Percentiles rank a stretch among this genome's conserved stretches.
phyloP scores from a whole-genome alignment of 2,797 vertebrate species.

The Triplophysa bombifrons region DNA sequence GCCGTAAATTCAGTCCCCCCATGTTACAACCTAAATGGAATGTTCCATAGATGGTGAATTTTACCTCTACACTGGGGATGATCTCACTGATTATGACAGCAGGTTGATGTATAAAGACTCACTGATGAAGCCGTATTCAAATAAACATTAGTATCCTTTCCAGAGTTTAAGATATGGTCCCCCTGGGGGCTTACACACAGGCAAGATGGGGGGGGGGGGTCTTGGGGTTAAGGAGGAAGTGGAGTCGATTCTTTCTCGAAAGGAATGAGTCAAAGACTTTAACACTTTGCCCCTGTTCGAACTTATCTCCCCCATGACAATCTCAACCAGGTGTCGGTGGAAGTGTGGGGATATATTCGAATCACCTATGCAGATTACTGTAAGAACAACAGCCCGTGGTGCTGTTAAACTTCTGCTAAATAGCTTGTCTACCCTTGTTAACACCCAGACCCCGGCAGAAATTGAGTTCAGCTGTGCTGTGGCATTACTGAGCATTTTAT shows the following conservation, averaged over 20 bases:
- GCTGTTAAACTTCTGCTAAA: conserved; percentile 56
- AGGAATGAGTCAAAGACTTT: conserved; percentile 69
- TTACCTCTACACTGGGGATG: conserved; percentile 48
- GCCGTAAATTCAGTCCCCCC: conserved; percentile 5
- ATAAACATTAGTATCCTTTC: conserved; percentile 63
- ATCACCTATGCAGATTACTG: conserved; percentile 52
- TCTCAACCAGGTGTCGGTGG: conserved; percentile 18
- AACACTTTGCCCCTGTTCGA: conserved; percentile 55
- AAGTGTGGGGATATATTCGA: conserved; percentile 24
- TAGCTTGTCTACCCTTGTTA: conserved; percentile 61
- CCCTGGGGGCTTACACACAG: conserved; percentile 46
- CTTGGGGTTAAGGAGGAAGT: conserved; percentile 36
- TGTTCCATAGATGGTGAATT: conserved; percentile 56
- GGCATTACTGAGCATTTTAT: conserved; percentile 61
- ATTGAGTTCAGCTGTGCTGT: conserved; percentile 62
- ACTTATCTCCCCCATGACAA: conserved; percentile 42
- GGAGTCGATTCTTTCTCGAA: conserved; percentile 59
- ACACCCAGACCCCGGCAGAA: conserved; percentile 57
- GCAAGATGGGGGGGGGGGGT: background rate
- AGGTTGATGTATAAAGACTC: conserved; percentile 69
- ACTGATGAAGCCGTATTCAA: conserved; percentile 65
- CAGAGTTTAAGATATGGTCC: conserved; percentile 49
- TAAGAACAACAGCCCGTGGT: conserved; percentile 53
- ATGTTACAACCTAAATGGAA: conserved; percentile 33
- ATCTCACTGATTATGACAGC: conserved; percentile 70